A percentile compares a stretch with the other conserved stretches of the same genome.
phyloP scores from a whole-genome alignment of 1,140 invertebrate genomes.

The Melanaphis sacchari region DNA sequence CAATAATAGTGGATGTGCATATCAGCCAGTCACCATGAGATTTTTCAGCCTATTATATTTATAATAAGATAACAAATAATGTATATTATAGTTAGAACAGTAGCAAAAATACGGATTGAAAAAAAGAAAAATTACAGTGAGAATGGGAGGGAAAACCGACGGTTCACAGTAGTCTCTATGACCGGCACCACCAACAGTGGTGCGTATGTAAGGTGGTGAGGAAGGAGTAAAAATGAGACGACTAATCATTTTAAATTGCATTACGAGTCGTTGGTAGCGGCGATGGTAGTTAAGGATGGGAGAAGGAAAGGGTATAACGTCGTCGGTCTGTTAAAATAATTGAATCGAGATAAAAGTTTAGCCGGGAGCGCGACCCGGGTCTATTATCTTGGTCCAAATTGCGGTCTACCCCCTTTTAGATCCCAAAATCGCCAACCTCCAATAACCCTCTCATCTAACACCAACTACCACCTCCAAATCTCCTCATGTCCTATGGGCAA shows the following conservation, averaged over 20 bases:
- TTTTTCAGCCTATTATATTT: slow-evolving; percentile 8
- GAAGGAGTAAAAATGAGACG: slow-evolving; percentile 32
- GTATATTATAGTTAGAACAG: background rate
- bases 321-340: slow-evolving; percentile 57
- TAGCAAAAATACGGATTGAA: background rate
- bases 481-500: background rate
- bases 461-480: background rate
- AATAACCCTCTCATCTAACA: background rate
- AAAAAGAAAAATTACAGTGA: background rate
- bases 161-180: background rate
- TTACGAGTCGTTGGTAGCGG: slow-evolving; percentile 37
- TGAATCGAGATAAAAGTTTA: slow-evolving; percentile 58
- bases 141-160: background rate
- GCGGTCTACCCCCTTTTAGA: slow-evolving; percentile 46
- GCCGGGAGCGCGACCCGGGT: slow-evolving; percentile 39
- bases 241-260: slow-evolving; percentile 57
- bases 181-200: background rate
- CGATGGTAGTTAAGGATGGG: background rate
- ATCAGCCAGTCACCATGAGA: no score
- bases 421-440: background rate
- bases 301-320: slow-evolving; percentile 42
- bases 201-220: background rate
- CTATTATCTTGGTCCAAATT: slow-evolving; percentile 49
- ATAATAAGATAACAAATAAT: background rate
- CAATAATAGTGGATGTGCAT: background rate